Evolutionary conservation across 92 coral and sea anemone species (phyloP).

Genomic region (Zoanthus gigantus): DNA sequence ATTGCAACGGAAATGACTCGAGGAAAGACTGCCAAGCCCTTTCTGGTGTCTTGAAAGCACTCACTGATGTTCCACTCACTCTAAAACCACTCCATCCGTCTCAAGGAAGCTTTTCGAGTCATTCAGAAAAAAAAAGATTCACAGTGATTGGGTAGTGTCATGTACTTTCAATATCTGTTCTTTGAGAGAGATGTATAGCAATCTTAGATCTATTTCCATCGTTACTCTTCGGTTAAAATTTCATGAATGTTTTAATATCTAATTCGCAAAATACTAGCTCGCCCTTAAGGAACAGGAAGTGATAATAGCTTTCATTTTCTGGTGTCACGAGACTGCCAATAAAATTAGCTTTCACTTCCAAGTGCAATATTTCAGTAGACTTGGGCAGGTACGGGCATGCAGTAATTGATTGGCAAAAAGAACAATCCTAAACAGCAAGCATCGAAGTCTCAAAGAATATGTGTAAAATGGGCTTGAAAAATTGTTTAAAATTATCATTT

Average conservation of each 20-base stretch:
- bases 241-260: background rate
- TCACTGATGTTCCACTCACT: background rate
- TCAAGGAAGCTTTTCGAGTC: background rate
- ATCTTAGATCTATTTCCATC: background rate
- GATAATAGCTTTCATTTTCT: background rate
- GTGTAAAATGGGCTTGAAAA: background rate
- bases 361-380: background rate
- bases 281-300: background rate
- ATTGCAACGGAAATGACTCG: slow-evolving; percentile 17
- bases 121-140: too few species aligned
- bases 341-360: background rate
- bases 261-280: background rate
- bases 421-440: background rate
- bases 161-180: background rate
- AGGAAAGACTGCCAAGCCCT: slow-evolving; percentile 41
- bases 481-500: background rate
- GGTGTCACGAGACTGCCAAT: background rate
- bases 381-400: background rate
- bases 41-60: background rate
- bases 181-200: too few species aligned
- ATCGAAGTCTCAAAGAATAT: background rate
- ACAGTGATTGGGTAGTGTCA: background rate
- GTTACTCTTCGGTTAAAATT: background rate
- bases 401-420: background rate
- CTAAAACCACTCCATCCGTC: slow-evolving; percentile 11